Evolutionary conservation across 2,113 vertebrate genomes (phyloP), one percentile per base, ranked within the genome.

Genomic region (Archilochus colubris): DNA sequence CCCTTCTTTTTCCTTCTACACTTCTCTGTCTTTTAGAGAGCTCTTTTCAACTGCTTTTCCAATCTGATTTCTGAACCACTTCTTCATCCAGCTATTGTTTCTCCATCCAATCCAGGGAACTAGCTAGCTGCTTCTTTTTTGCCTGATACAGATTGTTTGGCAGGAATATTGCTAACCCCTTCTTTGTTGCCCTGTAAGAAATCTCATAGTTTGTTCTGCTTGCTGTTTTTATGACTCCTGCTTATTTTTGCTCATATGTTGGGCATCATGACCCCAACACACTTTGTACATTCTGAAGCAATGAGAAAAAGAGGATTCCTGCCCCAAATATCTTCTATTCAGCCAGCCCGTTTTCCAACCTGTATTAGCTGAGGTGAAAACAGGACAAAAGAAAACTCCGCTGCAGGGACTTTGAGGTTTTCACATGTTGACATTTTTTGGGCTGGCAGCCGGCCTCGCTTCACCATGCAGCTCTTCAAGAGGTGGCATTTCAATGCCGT

Each of bases 391-490:
- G 92, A 87, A 78, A 89, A 75, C 69, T 50, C 61, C 3, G 0
- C 77, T 14, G 64, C 19, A 24, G 79, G 80, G 22, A 57, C 80
- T 67, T 80, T 9, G 81, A 68, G 40, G 46, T 82, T 91, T 96
- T 95, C 84, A 15, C 79, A 40, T 25, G 84, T 22, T 74, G 90
- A 43, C 1, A 13, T 44, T 79, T 88, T 68, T 78, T 0, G 3
- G 64, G 61, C 85, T 96, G 96, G 89, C 96, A 96, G 82, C 79
- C 89, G 74, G 92, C 87, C 79, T 70, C 0, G 2, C 58, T 85
- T 70, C 3, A 6, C 91, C 73, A 36, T 38, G 72, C 4, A 0
- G 50, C 87, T 86, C 92, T 96, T 95, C 77, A 84, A 69, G 95
- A 95, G 81, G 46, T 89, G 73, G n/a, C 86, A 78, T 93, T 96